Evolutionary conservation across 2,797 vertebrate genomes (phyloP).

Genomic region (Gobio occitaniae): DNA sequence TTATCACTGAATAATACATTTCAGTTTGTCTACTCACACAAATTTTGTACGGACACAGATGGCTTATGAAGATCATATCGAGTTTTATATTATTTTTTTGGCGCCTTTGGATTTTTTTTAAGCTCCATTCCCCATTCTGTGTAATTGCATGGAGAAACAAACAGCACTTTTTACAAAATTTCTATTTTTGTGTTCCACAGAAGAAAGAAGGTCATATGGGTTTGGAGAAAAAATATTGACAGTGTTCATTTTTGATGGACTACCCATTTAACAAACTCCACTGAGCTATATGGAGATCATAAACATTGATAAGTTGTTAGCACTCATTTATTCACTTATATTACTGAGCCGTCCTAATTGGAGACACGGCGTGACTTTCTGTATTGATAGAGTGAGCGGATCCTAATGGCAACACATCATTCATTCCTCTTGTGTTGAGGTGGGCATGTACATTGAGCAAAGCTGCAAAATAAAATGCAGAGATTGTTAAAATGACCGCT

Average conservation of each 20-base stretch:
- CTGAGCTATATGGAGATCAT: conserved; percentile 1
- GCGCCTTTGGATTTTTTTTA: neutral
- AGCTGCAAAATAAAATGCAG: conserved; percentile 6
- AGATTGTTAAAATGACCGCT: neutral
- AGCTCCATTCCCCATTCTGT: neutral
- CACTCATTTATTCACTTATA: conserved; percentile 6
- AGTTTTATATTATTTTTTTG: neutral
- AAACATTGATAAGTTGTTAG: neutral
- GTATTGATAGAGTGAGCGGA: neutral
- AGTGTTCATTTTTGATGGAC: neutral
- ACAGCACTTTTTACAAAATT: neutral
- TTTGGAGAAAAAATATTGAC: neutral
- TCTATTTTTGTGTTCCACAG: neutral
- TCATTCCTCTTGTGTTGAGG: neutral
- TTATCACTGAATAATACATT: neutral
- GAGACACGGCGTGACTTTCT: neutral
- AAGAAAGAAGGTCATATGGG: neutral
- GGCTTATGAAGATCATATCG: neutral
- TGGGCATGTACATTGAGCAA: neutral
- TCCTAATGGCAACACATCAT: conserved; percentile 6
- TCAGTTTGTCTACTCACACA: neutral
- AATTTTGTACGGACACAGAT: neutral
- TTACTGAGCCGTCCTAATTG: neutral
- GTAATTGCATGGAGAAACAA: neutral
- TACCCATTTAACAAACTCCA: neutral